phyloP scores from a whole-genome alignment of 2,888 invertebrate genomes.

The Plutella xylostella region DNA sequence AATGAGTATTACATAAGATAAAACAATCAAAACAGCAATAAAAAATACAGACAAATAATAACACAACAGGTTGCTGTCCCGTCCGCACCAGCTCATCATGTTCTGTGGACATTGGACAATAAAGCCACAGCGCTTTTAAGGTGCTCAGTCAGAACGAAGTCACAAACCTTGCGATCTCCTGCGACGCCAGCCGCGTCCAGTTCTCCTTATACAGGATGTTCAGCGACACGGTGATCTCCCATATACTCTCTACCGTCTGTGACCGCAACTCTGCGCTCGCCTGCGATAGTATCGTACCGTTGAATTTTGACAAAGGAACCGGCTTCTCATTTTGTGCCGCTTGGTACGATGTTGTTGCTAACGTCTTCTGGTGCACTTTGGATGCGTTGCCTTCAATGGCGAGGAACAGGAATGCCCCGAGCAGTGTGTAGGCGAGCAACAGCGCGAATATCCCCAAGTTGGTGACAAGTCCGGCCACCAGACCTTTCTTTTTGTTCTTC shows the following conservation, averaged over 20 bases:
- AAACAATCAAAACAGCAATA: too few species aligned
- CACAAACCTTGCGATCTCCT: slow-evolving; percentile 72
- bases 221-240: slow-evolving; percentile 89
- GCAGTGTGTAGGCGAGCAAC: slow-evolving; percentile 80
- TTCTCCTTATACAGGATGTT: slow-evolving; percentile 91
- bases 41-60: too few species aligned
- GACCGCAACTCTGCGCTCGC: slow-evolving; percentile 57
- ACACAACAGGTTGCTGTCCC: too few species aligned
- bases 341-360: slow-evolving; percentile 61
- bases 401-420: slow-evolving; percentile 85
- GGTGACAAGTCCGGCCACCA: slow-evolving; percentile 77
- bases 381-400: slow-evolving; percentile 81
- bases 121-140: too few species aligned
- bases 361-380: slow-evolving; percentile 61
- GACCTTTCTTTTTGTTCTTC: slow-evolving; percentile 57
- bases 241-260: slow-evolving; percentile 87
- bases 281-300: slow-evolving; percentile 48
- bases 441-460: slow-evolving; percentile 86
- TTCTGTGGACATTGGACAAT: too few species aligned
- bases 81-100: too few species aligned
- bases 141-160: too few species aligned
- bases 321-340: slow-evolving; percentile 45
- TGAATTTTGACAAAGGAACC: slow-evolving; percentile 40
- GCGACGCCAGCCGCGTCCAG: slow-evolving; percentile 86
- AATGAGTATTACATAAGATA: too few species aligned